Conservation (phyloP, 2,888 invertebrate genomes). For the Gisinianus flammeolus region DNA sequence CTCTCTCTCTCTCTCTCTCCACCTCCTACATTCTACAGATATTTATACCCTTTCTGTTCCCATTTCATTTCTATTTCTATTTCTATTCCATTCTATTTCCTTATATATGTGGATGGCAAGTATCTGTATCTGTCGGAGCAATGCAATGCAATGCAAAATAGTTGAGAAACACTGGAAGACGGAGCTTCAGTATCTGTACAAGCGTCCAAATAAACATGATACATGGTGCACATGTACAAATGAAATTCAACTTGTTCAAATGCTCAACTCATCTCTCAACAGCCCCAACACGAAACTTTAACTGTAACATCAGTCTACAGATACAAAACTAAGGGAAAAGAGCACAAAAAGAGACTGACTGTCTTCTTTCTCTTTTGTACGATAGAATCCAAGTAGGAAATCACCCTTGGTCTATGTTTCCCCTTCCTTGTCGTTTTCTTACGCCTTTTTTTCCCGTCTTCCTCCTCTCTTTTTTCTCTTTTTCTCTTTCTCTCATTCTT, state of each 20-base stretch:
- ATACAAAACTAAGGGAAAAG: background rate
- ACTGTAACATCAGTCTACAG: background rate
- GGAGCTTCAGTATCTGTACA: background rate
- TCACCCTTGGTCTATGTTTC: conserved; percentile 9
- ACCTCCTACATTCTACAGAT: background rate
- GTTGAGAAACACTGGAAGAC: background rate
- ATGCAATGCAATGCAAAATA: background rate
- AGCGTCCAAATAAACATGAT: background rate
- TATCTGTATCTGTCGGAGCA: no score
- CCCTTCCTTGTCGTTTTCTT: background rate
- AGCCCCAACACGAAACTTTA: background rate
- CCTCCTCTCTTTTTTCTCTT: conserved; percentile 11
- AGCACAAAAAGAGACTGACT: background rate
- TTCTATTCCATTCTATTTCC: background rate
- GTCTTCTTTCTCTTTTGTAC: background rate
- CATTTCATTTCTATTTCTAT: background rate
- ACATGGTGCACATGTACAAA: background rate
- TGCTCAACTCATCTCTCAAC: background rate
- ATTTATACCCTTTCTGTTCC: background rate
- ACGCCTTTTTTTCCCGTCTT: background rate
- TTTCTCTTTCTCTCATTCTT: background rate
- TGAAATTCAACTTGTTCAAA: background rate
- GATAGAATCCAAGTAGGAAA: background rate
- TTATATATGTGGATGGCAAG: no score
- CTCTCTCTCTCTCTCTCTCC: background rate